A percentile compares a stretch with the other conserved stretches of the same genome.
phyloP scores from a whole-genome alignment of 2,797 vertebrate genomes.

The Odontamblyopus lacepedii region DNA sequence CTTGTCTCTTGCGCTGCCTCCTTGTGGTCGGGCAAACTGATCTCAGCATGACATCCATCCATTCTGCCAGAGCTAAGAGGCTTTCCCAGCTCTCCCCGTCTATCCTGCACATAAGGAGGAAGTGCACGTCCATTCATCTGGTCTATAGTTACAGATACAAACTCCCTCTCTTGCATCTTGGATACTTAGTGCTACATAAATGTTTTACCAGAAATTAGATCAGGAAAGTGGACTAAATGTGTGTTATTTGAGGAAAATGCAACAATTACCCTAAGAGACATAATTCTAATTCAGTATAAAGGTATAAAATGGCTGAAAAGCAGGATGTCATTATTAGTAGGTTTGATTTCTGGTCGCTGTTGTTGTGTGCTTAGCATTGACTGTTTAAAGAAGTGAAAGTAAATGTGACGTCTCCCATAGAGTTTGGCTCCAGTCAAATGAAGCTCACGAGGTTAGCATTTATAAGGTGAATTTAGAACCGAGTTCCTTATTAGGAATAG shows the following conservation, averaged over 20 bases:
- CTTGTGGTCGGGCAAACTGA: constrained; percentile 13
- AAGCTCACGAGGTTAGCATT: too few relatives aligned
- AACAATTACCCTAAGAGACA: background rate
- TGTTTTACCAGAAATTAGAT: background rate
- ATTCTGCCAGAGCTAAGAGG: constrained; percentile 32
- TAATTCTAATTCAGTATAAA: background rate
- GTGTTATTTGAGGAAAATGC: background rate
- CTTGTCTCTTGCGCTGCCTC: constrained; percentile 19
- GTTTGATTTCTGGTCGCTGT: too few relatives aligned
- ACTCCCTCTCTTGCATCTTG: constrained; percentile 5
- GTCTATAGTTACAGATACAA: constrained; percentile 23
- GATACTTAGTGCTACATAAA: constrained; percentile 6
- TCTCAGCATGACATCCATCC: constrained; percentile 28
- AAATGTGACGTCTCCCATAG: too few relatives aligned
- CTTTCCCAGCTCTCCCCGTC: constrained; percentile 7
- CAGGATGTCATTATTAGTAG: too few relatives aligned
- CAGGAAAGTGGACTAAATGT: background rate
- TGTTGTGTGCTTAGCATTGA: too few relatives aligned
- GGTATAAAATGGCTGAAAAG: too few relatives aligned
- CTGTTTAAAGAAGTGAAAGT: too few relatives aligned
- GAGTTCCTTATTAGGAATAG: too few relatives aligned
- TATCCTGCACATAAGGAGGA: constrained; percentile 19
- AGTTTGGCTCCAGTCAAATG: too few relatives aligned
- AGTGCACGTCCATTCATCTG: constrained; percentile 9
- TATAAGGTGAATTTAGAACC: too few relatives aligned